phyloP scores from a whole-genome alignment of 2,797 vertebrate genomes.

The Lerista edwardsae region DNA sequence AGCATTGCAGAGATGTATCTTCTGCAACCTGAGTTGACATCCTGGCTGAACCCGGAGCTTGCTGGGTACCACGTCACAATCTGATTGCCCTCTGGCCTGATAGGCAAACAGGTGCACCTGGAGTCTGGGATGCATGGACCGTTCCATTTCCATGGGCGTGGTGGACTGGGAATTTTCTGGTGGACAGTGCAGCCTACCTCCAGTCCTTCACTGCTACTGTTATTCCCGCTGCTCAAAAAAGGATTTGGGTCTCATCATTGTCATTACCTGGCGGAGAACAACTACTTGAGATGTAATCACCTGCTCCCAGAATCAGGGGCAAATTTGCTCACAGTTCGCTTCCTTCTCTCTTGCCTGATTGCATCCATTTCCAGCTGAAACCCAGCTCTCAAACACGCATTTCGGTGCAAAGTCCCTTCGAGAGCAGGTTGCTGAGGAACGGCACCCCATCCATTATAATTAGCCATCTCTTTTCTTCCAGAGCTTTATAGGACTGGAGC shows the following conservation, averaged over 20 bases:
- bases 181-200: no score
- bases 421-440: constrained; percentile 43
- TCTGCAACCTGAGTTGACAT: no score
- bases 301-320: constrained; percentile 56
- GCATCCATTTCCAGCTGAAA: constrained; percentile 59
- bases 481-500: constrained; percentile 52
- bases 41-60: no score
- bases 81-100: no score
- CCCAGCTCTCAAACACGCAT: constrained; percentile 46
- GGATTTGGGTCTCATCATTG: neutral
- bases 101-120: neutral
- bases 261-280: constrained; percentile 49
- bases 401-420: constrained; percentile 49
- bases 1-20: neutral
- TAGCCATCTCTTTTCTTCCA: constrained; percentile 63
- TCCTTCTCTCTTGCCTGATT: constrained; percentile 64
- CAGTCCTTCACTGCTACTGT: no score
- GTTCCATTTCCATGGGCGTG: no score
- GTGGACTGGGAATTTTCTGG: no score
- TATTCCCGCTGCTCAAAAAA: neutral
- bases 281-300: constrained; percentile 50
- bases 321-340: constrained; percentile 62
- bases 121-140: no score
- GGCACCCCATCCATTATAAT: constrained; percentile 65
- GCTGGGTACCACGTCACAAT: neutral